These are phyloP conservation scores for Cinara cedri DNA, from an alignment of 2,888 invertebrate species.

Conservation along the genomic window DNA sequence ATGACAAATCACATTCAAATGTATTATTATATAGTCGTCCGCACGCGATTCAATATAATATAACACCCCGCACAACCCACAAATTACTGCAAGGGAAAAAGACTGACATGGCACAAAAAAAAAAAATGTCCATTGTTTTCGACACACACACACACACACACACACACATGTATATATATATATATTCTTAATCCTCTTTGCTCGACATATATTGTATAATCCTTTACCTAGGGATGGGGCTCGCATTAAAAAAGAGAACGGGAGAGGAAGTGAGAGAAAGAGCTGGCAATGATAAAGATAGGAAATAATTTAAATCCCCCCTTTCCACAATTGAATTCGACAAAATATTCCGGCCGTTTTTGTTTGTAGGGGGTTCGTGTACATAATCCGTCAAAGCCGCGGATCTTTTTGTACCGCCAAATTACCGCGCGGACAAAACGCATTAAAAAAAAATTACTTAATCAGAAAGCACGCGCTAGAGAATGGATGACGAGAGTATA, in stretches of 20 bases:
- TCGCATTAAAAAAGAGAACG: slow-evolving; percentile 20
- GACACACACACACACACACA: slow-evolving; percentile 6
- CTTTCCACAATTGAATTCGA: slow-evolving; percentile 43
- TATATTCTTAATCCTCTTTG: slow-evolving; percentile 38
- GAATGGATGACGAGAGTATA: too few relatives aligned
- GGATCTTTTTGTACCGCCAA: slow-evolving; percentile 35
- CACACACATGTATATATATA: too few relatives aligned
- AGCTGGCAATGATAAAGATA: not conserved
- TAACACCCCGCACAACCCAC: slow-evolving; percentile 32
- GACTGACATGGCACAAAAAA: not conserved
- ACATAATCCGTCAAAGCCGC: slow-evolving; percentile 54
- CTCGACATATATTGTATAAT: slow-evolving; percentile 31
- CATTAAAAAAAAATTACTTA: slow-evolving; percentile 37
- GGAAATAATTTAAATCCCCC: slow-evolving; percentile 51
- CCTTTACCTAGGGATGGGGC: slow-evolving; percentile 35
- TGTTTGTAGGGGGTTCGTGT: slow-evolving; percentile 40
- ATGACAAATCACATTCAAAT: slow-evolving; percentile 19
- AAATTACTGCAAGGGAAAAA: slow-evolving; percentile 15
- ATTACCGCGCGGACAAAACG: slow-evolving; percentile 17
- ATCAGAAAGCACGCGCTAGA: slow-evolving; percentile 5
- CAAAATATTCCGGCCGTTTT: slow-evolving; percentile 48
- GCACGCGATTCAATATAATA: slow-evolving; percentile 21
- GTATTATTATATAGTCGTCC: not conserved
- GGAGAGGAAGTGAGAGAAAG: not conserved
- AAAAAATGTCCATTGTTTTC: slow-evolving; percentile 43